phyloP scores from a whole-genome alignment of 37 sponge, comb jelly and placozoan species.

The Ephydatia muelleri region DNA sequence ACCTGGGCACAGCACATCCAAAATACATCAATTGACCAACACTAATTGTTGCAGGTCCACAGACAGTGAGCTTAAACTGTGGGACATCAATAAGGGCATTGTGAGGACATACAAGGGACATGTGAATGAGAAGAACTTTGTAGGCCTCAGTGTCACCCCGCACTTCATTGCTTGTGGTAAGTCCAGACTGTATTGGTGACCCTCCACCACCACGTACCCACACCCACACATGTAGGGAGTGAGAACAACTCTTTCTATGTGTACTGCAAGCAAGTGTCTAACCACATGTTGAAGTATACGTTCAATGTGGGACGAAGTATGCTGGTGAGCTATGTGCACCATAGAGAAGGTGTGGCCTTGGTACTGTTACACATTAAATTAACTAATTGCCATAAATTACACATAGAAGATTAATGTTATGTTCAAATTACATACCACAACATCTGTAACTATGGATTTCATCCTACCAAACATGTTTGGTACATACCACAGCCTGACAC shows the following conservation, averaged over 20 bases:
- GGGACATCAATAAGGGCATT: constrained; percentile 37
- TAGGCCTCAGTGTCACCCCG: constrained; percentile 66
- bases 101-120: constrained; percentile 76
- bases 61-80: constrained; percentile 85
- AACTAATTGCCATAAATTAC: too few relatives aligned
- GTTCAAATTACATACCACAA: too few relatives aligned
- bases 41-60: constrained; percentile 57
- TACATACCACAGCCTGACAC: background rate
- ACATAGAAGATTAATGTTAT: too few relatives aligned
- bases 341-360: background rate
- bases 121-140: constrained; percentile 90
- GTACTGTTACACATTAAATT: too few relatives aligned
- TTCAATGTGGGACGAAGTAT: constrained; percentile 47
- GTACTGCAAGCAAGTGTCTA: constrained; percentile 65
- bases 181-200: background rate
- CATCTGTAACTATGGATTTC: too few relatives aligned
- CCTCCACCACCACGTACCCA: background rate
- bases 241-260: constrained; percentile 82
- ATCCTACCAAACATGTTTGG: background rate
- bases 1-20: background rate
- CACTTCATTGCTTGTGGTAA: constrained; percentile 87
- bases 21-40: background rate
- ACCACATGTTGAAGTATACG: constrained; percentile 62
- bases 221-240: constrained; percentile 49
- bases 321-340: constrained; percentile 44